These are phyloP conservation scores for Trichacis sp. DNA, from an alignment of 2,888 invertebrate species.

Conservation along the genomic window DNA sequence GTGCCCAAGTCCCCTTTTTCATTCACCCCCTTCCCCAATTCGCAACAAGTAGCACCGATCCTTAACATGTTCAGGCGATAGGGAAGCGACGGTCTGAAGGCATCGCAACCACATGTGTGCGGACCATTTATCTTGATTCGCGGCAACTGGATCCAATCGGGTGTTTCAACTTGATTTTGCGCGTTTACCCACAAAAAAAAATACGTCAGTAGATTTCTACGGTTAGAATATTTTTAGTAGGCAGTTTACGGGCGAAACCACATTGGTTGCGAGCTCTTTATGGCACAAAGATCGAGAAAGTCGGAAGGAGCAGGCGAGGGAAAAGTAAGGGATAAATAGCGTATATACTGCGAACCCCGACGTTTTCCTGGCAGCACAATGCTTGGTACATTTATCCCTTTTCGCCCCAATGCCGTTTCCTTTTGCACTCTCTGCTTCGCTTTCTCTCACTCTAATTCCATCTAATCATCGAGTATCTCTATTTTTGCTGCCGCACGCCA, in stretches of 20 bases:
- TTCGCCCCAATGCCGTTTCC: constrained; percentile 25
- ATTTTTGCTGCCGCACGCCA: constrained; percentile 9
- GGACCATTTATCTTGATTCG: too few relatives aligned
- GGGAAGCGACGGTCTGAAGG: too few relatives aligned
- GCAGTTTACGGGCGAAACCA: not conserved
- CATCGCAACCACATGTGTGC: too few relatives aligned
- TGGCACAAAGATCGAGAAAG: constrained; percentile 14
- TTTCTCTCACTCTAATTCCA: constrained; percentile 8
- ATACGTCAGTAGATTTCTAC: too few relatives aligned
- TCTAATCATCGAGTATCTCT: constrained; percentile 13
- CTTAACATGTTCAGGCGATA: constrained; percentile 65
- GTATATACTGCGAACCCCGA: constrained; percentile 34
- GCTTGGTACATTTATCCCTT: constrained; percentile 36
- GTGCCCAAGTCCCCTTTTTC: constrained; percentile 63
- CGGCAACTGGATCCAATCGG: too few relatives aligned
- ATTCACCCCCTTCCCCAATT: constrained; percentile 65
- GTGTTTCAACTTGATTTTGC: too few relatives aligned
- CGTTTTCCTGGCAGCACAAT: constrained; percentile 41
- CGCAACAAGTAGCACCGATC: constrained; percentile 67
- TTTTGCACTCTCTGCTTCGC: not conserved
- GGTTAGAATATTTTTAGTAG: too few relatives aligned
- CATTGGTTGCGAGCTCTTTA: constrained; percentile 22
- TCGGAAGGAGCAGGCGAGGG: constrained; percentile 11
- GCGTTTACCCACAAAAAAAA: too few relatives aligned
- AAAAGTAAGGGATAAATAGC: constrained; percentile 11